A percentile compares a stretch with the other conserved stretches of the same genome.
These are phyloP conservation scores for Thunnus maccoyii DNA, from an alignment of 2,113 vertebrate genomes.

Conservation along the genomic window DNA sequence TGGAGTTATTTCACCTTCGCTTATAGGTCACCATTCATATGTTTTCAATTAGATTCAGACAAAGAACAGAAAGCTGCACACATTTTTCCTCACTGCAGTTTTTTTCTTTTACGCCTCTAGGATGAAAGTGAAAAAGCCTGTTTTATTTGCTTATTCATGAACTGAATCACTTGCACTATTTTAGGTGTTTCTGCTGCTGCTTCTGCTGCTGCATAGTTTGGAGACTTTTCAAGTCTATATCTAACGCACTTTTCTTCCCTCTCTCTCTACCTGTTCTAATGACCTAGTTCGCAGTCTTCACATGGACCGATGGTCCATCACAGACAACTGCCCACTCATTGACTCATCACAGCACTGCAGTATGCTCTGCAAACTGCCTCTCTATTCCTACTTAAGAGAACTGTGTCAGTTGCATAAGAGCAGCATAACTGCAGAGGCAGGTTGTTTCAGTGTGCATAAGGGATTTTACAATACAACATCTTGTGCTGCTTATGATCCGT, in stretches of 20 bases:
- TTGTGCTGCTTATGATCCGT: not conserved
- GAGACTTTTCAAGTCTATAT: not conserved
- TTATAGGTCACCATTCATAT: not conserved
- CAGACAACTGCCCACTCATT: constrained; percentile 41
- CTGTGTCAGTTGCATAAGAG: constrained; percentile 73
- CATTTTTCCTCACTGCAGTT: not conserved
- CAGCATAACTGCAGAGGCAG: constrained; percentile 54
- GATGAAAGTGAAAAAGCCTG: constrained; percentile 31
- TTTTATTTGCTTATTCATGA: constrained; percentile 55
- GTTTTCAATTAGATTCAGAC: not conserved
- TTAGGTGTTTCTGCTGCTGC: constrained; percentile 22
- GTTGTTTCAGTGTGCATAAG: constrained; percentile 48
- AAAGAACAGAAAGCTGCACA: not conserved
- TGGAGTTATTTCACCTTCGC: not conserved
- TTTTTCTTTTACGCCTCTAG: not conserved
- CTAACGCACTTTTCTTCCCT: not conserved
- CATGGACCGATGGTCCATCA: constrained; percentile 14
- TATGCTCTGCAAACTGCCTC: not conserved
- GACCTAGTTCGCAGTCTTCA: constrained; percentile 46
- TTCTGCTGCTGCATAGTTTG: constrained; percentile 15
- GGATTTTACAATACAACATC: constrained; percentile 40
- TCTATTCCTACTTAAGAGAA: constrained; percentile 48
- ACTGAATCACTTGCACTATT: constrained; percentile 42
- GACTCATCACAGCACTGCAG: constrained; percentile 35
- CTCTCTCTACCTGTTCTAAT: constrained; percentile 40